Evolutionary conservation across 1,140 invertebrate genomes (phyloP), one percentile per base, ranked within the genome.

Genomic region (Drosophila bocki): DNA sequence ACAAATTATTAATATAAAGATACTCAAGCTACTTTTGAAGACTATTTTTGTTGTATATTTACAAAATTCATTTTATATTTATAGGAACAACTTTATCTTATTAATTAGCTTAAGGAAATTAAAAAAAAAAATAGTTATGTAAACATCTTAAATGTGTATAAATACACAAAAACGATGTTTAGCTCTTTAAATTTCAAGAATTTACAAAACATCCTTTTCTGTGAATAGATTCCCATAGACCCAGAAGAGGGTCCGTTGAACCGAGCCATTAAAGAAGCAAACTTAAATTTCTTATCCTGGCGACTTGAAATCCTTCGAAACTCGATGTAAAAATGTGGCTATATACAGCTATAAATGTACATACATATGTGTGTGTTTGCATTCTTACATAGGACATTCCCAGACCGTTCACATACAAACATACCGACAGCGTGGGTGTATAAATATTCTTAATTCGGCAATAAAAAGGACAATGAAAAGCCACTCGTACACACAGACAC

Each of bases 381-480:
- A 33, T 67, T 29, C 39, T 50, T 51, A 69, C 37, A 47, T 51
- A 48, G 32, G 63, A 67, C 63, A 67, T 67, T 67, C 63, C 63
- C 53, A 56, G 39, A 51, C 47, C 13, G 33, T 51, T n/a, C 47
- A 17, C 48, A 51, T 2, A 42, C 53, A 15, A 19, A 44, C 41
- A 37, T 9, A 45, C 22, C 48, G 37, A 48, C 15, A 11, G 53
- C 17, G 15, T 70, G 47, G 37, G 39, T 67, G 47, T 35, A 50
- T 42, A 37, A 61, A 42, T 61, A 45, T 42, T 42, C 42, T 56
- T 67, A 68, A 54, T 69, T 45, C 64, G 47, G 63, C 37, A 56
- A 70, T 70, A 26, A 69, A 70, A 70, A 69, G 67, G 63, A 70
- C 67, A 70, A 76, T 53, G 51, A 64, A 29, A 64, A 51, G 47